phyloP scores from a whole-genome alignment of 2,888 invertebrate genomes.

The Drosophila borborema region DNA sequence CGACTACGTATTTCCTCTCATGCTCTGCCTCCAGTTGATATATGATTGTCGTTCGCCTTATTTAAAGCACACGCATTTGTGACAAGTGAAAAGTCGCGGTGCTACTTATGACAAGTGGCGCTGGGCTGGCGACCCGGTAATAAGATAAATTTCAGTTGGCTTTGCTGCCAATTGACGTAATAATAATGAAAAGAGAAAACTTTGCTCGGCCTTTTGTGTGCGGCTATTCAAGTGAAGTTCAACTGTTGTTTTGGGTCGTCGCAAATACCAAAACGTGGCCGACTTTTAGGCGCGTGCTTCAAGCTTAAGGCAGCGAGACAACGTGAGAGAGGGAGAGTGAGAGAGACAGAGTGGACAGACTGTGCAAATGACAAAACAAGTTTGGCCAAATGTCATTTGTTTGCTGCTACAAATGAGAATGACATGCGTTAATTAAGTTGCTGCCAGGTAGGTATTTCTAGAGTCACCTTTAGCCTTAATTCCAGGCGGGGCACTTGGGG shows the following conservation, averaged over 20 bases:
- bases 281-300: constrained; percentile 32
- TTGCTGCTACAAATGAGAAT: constrained; percentile 62
- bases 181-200: constrained; percentile 29
- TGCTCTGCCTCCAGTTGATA: background rate
- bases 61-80: constrained; percentile 17
- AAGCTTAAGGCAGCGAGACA: background rate
- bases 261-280: constrained; percentile 20
- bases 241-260: constrained; percentile 27
- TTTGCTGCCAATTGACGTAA: constrained; percentile 36
- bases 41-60: background rate
- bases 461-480: constrained; percentile 15
- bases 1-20: background rate
- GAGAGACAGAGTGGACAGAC: background rate
- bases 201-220: constrained; percentile 39
- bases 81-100: constrained; percentile 21
- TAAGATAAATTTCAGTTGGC: constrained; percentile 70
- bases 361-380: constrained; percentile 35
- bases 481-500: background rate
- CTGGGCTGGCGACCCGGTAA: constrained; percentile 55
- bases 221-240: constrained; percentile 49
- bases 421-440: constrained; percentile 75
- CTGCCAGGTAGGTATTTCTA: constrained; percentile 22
- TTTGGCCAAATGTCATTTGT: constrained; percentile 62
- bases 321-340: background rate
- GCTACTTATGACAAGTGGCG: constrained; percentile 32